These are phyloP conservation scores for Pterocles burchelli DNA, from an alignment of 2,113 vertebrate species.

Conservation along the genomic window DNA sequence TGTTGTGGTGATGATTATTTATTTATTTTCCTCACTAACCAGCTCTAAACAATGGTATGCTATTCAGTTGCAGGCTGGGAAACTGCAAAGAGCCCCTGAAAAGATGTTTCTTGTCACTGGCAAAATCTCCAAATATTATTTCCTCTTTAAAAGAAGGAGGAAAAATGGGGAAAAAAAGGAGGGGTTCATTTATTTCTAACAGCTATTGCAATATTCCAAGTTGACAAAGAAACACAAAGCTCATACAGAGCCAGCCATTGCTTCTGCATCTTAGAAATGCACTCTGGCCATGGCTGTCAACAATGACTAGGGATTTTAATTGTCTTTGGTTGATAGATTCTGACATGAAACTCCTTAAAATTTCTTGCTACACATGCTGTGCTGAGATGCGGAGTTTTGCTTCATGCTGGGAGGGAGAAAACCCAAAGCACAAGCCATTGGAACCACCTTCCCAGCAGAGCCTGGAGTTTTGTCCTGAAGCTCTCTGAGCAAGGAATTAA, in stretches of 20 bases:
- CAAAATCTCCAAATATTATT: background rate
- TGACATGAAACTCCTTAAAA: background rate
- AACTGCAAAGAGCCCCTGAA: background rate
- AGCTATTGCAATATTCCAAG: background rate
- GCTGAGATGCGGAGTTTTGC: background rate
- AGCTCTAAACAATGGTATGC: background rate
- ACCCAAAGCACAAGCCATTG: background rate
- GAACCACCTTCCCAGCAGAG: background rate
- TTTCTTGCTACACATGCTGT: background rate
- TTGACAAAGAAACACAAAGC: background rate
- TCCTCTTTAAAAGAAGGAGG: background rate
- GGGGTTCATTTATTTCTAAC: background rate
- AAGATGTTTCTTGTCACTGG: background rate
- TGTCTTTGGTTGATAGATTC: background rate
- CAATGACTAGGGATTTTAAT: background rate
- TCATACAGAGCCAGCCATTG: background rate
- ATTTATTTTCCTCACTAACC: constrained; percentile 1
- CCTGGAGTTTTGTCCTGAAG: background rate
- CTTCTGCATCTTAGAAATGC: background rate
- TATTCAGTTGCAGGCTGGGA: background rate
- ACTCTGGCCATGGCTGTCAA: background rate
- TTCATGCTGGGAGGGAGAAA: background rate
- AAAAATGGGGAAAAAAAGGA: background rate
- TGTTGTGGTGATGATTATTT: background rate
- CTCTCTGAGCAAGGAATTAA: background rate